These are phyloP conservation scores for Thermophis baileyi DNA, from an alignment of 2,113 vertebrate species.

Conservation along the genomic window DNA sequence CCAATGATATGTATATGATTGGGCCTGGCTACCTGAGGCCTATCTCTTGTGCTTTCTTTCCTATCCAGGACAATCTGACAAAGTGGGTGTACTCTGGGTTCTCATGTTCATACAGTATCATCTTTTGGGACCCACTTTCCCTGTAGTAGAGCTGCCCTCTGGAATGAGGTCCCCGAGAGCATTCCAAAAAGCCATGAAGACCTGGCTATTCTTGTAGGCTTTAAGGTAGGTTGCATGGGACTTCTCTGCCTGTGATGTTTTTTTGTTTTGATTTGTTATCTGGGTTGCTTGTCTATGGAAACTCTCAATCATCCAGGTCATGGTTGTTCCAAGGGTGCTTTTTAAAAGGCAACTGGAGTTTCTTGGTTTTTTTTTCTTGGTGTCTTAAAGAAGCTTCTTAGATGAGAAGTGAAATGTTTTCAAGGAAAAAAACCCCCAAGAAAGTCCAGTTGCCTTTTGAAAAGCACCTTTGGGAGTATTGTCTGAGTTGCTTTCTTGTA, in stretches of 20 bases:
- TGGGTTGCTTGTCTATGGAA: neutral
- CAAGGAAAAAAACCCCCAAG: no score
- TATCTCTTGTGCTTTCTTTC: neutral
- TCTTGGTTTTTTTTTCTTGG: neutral
- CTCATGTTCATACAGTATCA: neutral
- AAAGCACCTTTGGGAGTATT: neutral
- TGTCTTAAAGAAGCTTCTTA: neutral
- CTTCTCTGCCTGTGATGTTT: neutral
- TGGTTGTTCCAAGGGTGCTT: neutral
- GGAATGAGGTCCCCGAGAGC: neutral
- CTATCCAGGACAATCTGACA: neutral
- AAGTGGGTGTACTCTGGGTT: neutral
- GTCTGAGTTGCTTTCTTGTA: neutral
- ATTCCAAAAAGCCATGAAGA: neutral
- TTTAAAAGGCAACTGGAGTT: neutral
- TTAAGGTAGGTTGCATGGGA: neutral
- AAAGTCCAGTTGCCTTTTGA: neutral
- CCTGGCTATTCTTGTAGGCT: neutral
- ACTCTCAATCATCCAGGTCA: neutral
- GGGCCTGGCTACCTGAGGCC: neutral
- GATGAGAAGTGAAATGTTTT: neutral
- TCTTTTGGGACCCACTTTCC: neutral
- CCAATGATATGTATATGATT: neutral
- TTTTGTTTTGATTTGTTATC: neutral
- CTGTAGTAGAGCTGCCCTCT: neutral